A percentile compares a stretch with the other conserved stretches of the same genome.
Evolutionary conservation across 2,113 vertebrate species (phyloP).

Genomic region (Gracilinanus agilis): DNA sequence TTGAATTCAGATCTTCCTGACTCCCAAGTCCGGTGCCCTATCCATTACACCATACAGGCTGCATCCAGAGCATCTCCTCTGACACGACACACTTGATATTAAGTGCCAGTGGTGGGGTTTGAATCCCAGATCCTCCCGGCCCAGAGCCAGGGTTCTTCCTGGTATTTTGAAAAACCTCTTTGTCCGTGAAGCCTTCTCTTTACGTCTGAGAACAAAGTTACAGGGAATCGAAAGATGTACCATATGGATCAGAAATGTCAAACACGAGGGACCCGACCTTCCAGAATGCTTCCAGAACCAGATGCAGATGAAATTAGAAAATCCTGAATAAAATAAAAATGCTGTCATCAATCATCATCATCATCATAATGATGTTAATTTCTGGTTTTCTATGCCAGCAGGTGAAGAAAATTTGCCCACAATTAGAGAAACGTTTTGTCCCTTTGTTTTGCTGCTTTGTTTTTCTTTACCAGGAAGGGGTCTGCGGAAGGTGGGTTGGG

Average conservation of each 20-base stretch:
- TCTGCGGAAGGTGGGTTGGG: not conserved
- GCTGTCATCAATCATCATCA: too few species aligned
- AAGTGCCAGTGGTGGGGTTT: not conserved
- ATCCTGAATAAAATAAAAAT: not conserved
- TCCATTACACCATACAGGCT: not conserved
- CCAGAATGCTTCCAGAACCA: not conserved
- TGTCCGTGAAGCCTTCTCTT: not conserved
- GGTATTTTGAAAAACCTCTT: not conserved
- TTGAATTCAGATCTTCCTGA: not conserved
- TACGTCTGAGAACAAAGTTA: not conserved
- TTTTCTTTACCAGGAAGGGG: not conserved
- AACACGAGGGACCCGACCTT: not conserved
- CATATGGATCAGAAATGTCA: not conserved
- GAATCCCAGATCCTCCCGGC: not conserved
- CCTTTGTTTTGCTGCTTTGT: not conserved
- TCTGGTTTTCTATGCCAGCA: not conserved
- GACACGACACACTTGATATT: not conserved
- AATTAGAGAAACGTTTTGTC: not conserved
- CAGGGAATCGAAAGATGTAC: not conserved
- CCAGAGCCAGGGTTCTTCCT: not conserved
- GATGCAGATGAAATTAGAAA: not conserved
- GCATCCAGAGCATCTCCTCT: not conserved
- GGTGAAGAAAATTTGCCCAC: not conserved
- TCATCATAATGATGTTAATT: not conserved
- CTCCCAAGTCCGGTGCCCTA: not conserved